These are phyloP conservation scores for Trachelus troglodyta DNA, from an alignment of 2,888 invertebrate species.

Conservation along the genomic window DNA sequence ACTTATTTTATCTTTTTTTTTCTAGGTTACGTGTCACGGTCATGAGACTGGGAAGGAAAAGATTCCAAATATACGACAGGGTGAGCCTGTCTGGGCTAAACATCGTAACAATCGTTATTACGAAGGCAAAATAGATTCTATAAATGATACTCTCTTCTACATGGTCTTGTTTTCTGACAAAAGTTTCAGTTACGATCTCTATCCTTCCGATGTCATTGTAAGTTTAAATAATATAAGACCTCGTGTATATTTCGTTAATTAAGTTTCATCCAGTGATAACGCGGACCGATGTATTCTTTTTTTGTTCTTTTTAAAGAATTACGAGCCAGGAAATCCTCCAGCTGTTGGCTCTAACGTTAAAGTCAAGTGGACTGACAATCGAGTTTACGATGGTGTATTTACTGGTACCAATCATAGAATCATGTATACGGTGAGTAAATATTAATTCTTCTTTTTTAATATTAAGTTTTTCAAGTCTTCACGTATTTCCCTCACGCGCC, in stretches of 20 bases:
- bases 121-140: slow-evolving; percentile 68
- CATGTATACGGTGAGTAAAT: slow-evolving; percentile 64
- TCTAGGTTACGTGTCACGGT: slow-evolving; percentile 55
- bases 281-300: background rate
- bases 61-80: slow-evolving; percentile 52
- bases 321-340: slow-evolving; percentile 58
- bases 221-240: slow-evolving; percentile 24
- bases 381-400: slow-evolving; percentile 66
- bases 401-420: slow-evolving; percentile 63
- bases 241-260: background rate
- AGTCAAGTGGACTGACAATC: slow-evolving; percentile 71
- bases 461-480: background rate
- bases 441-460: background rate
- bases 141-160: slow-evolving; percentile 68
- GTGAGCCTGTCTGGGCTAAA: slow-evolving; percentile 72
- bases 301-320: slow-evolving; percentile 41
- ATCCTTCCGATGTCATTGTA: slow-evolving; percentile 70
- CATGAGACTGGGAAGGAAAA: slow-evolving; percentile 55
- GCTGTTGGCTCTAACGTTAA: slow-evolving; percentile 67
- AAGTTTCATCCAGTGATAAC: background rate
- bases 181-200: slow-evolving; percentile 72
- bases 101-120: slow-evolving; percentile 73
- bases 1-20: slow-evolving; percentile 3
- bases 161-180: slow-evolving; percentile 74
- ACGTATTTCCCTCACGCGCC: accelerated